Base-by-base conservation (phyloP, 2,113 vertebrate genomes). In the Ctenomys sociabilis region DNA sequence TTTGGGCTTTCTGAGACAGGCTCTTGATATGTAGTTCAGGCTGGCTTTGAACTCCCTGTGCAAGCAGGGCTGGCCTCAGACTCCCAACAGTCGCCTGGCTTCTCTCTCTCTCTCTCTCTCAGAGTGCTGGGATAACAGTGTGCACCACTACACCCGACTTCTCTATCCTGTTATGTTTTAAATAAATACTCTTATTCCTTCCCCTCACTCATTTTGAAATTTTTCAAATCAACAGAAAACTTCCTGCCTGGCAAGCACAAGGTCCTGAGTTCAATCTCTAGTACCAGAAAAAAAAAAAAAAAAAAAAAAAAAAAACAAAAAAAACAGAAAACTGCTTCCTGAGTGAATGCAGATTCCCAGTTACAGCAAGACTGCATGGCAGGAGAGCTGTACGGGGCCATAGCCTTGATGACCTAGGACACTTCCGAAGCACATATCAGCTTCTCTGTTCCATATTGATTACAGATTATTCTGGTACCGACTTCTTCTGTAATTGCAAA, bases 401-500 rank as follows among this genome's bases (percentile, higher is more conserved):
- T 10, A 1, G n/a, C 37, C 40, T 21, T 32, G 30, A 21, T 54
- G 30, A 45, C 52, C 16, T n/a, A 16, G 1, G 21, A 45, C 21
- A 66, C 68, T 32, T 37, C 12, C 61, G 10, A 35, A 66, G 24
- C 16, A 52, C 13, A 3, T 49, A 43, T 24, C 24, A 81, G 12
- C 21, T 54, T 57, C 32, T 73, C 82, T 88, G 54, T 73, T 83
- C 59, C 49, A 22, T 75, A 30, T 37, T 78, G 49, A 54, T 35
- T 35, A 70, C 66, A 70, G 16, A n/a, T 73, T 43, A 19, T 73
- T 26, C 72, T 43, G 37, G 37, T 43, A 73, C 61, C 70, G 13
- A 85, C 19, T 72, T 86, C 37, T 85, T 59, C n/a, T 70, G 92
- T 85, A 91, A 87, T 73, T 73, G 43, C 64, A 82, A 87, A 85